Base-by-base conservation (phyloP, 2,888 invertebrate genomes). In the Drosophila affinis region DNA sequence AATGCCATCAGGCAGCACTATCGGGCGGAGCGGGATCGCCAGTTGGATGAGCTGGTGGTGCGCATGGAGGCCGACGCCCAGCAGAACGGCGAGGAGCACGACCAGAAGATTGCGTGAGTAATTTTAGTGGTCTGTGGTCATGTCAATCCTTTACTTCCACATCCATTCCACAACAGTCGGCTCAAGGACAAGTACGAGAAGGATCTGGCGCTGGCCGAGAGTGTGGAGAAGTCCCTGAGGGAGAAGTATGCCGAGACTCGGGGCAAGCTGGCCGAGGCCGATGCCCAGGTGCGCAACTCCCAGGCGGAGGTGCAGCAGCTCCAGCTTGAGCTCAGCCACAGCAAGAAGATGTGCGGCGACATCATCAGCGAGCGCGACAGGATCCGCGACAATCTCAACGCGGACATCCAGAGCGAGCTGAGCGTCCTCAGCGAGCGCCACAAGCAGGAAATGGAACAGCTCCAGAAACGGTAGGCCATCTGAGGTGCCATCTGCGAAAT, bases 381-480 rank as follows among this genome's bases (percentile, higher is more conserved):
- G 69, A 90, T 94, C 18, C 94, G 94, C 68, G 93, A 93, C 60
- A 92, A 94, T 67, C 93, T 95, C 27, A 94, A 95, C 56, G 93
- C 94, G 48, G 94, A 95, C 83, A 94, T 96, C 91, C 93, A 93
- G 63, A 91, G 90, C 27, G 95, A 95, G 87, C 93, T 96, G 68
- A 93, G 94, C n/a, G 90, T 92, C 9, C 89, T 96, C 49, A 93
- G 94, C 81, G 93, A 93, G 56, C 95, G 96, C 87, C 93, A 95
- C 86, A 96, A 97, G 78, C 94, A 94, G 82, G 95, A 96, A 90
- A 94, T 97, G 93, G 95, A 96, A 75, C 95, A 95, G 90, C 93
- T 97, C 0, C 96, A 96, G 88, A 95, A 96, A 88, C 95, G 96
- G 96, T 96, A 88, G 24, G 24, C 21, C 21, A 3, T 21, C 21